Conservation (phyloP, 1,140 invertebrate species). For the Drosophila aff. region DNA sequence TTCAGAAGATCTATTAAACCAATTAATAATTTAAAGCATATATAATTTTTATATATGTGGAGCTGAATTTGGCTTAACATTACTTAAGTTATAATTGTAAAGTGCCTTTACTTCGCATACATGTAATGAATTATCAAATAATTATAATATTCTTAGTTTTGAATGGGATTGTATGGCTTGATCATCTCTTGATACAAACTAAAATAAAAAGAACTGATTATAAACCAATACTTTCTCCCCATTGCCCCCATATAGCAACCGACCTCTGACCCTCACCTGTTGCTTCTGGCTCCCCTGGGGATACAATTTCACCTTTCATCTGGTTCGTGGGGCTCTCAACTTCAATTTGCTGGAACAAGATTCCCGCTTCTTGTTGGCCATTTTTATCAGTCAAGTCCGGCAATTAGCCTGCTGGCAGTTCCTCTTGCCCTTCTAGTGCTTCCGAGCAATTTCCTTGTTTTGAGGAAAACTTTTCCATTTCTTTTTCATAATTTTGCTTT, state of each 20-base stretch:
- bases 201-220: neutral
- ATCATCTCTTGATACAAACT: neutral
- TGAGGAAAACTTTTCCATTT: conserved; percentile 41
- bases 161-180: neutral
- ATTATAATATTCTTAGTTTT: no score
- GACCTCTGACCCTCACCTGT: conserved; percentile 20
- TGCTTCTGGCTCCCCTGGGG: conserved; percentile 15
- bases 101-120: no score
- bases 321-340: conserved; percentile 2
- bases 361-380: conserved; percentile 13
- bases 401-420: conserved; percentile 46
- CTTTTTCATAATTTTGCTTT: conserved; percentile 41
- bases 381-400: conserved; percentile 23
- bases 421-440: conserved; percentile 15
- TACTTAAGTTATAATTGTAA: no score
- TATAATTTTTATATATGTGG: no score
- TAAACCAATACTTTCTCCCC: neutral
- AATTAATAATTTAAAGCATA: no score
- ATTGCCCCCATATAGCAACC: neutral
- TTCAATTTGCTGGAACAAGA: conserved; percentile 9
- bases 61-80: no score
- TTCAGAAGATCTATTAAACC: no score
- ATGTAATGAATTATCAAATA: no score
- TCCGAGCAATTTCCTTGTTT: conserved; percentile 45
- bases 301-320: conserved; percentile 39